Evolutionary conservation across 1,140 invertebrate genomes (phyloP).

Genomic region (Uloborus diversus): DNA sequence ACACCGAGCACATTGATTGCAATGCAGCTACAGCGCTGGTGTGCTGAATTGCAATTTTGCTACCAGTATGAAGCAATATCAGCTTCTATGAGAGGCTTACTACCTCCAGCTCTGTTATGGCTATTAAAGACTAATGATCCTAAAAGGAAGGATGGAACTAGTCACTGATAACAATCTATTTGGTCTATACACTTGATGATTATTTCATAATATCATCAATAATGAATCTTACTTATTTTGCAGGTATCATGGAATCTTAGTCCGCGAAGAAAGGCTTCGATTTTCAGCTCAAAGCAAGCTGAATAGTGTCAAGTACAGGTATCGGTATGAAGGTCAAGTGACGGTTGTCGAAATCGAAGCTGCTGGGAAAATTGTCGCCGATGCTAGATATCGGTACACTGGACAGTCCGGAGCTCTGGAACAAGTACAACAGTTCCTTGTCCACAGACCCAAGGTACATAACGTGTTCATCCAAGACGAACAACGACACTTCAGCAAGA

Average conservation of each 20-base stretch:
- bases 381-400: constrained; percentile 74
- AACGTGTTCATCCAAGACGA: constrained; percentile 60
- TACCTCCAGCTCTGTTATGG: no score
- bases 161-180: no score
- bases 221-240: no score
- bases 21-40: no score
- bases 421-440: constrained; percentile 74
- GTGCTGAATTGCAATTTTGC: no score
- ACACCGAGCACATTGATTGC: no score
- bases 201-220: no score
- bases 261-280: constrained; percentile 83
- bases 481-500: constrained; percentile 57
- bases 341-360: constrained; percentile 58
- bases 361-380: constrained; percentile 52
- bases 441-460: constrained; percentile 63
- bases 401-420: constrained; percentile 81
- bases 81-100: no score
- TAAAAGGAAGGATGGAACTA: no score
- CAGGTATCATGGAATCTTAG: constrained; percentile 73
- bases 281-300: constrained; percentile 88
- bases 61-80: no score
- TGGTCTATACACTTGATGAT: no score
- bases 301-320: constrained; percentile 90
- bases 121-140: no score
- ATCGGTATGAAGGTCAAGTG: constrained; percentile 79